Base-by-base conservation (phyloP, 2,888 invertebrate genomes). In the Erebia aethiops region DNA sequence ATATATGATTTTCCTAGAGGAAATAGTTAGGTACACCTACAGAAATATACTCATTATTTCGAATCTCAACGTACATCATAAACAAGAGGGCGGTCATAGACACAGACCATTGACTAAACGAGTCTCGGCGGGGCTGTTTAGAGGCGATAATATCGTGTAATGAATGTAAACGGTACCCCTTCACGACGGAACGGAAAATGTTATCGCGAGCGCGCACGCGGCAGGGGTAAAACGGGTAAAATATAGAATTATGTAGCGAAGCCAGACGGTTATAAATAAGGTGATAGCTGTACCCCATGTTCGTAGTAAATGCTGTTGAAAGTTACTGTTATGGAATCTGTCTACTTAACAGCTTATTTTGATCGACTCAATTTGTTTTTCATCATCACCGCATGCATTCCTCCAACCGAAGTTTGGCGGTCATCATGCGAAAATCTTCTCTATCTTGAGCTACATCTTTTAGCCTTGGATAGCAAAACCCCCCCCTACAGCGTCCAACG, bases 91-190 rank as follows among this genome's bases (percentile, higher is more conserved):
- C 75, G 71, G 77, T 75, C 79, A 78, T 80, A 80, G 83, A 81
- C 82, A 83, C 84, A 85, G 81, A 78, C 86, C 86, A 87, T 88
- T 85, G 88, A 86, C 78, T 86, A 83, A 83, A 85, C 83, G 86
- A 84, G 86, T 84, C 85, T 85, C 87, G 70, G 78, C 83, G 85
- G 87, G 84, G 85, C 81, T 89, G 89, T 88, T 89, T 88, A 88
- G 84, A 80, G 83, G 80, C 85, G 92, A 91, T 92, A 91, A 91
- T 91, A 87, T 87, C 86, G 84, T 80, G 86, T 89, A 90, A 91
- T 91, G 90, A 89, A 88, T 86, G 86, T 88, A 87, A 88, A 86
- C 84, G 82, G 77, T 78, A 78, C 80, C 81, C 87, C 82, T 83
- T 78, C 77, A 77, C 77, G 79, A 77, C 79, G 83, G 81, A 82